These are phyloP conservation scores for Lepidochrysops patricia DNA, from an alignment of 2,888 invertebrate genomes.

Conservation along the genomic window DNA sequence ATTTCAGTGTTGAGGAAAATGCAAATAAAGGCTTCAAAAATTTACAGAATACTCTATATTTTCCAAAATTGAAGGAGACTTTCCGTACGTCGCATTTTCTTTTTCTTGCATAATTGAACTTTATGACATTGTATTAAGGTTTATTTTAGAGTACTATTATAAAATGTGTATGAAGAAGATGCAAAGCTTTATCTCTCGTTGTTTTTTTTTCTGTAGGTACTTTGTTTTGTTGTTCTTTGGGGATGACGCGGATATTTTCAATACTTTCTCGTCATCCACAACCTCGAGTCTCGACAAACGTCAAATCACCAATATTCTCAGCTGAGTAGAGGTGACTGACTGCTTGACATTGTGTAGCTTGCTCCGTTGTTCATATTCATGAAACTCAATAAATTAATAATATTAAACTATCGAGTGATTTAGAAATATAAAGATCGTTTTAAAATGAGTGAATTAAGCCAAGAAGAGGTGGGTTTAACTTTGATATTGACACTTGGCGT, in stretches of 20 bases:
- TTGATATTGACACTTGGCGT: constrained; percentile 57
- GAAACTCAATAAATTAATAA: constrained; percentile 25
- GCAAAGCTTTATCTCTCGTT: too few relatives aligned
- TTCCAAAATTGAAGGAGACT: too few relatives aligned
- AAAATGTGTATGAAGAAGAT: not conserved
- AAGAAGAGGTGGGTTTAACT: constrained; percentile 85
- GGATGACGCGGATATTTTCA: constrained; percentile 73
- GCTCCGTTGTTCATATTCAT: constrained; percentile 47
- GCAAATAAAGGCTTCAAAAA: too few relatives aligned
- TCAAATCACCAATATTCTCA: constrained; percentile 50
- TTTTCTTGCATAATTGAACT: too few relatives aligned
- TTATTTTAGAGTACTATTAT: not conserved
- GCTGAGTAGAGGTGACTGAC: constrained; percentile 68
- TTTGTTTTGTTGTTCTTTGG: constrained; percentile 30
- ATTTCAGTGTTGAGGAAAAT: too few relatives aligned
- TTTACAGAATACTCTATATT: too few relatives aligned
- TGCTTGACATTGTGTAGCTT: constrained; percentile 66
- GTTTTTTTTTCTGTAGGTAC: too few relatives aligned
- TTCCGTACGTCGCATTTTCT: too few relatives aligned
- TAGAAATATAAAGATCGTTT: constrained; percentile 33
- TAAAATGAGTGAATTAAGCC: constrained; percentile 88
- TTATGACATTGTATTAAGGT: too few relatives aligned
- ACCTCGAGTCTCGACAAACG: constrained; percentile 48
- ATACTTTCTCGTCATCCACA: constrained; percentile 65
- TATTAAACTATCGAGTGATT: constrained; percentile 10